Percentiles rank a stretch among this genome's conserved stretches.
phyloP scores from a whole-genome alignment of 2,113 vertebrate genomes.

The Misgurnus mizolepis region DNA sequence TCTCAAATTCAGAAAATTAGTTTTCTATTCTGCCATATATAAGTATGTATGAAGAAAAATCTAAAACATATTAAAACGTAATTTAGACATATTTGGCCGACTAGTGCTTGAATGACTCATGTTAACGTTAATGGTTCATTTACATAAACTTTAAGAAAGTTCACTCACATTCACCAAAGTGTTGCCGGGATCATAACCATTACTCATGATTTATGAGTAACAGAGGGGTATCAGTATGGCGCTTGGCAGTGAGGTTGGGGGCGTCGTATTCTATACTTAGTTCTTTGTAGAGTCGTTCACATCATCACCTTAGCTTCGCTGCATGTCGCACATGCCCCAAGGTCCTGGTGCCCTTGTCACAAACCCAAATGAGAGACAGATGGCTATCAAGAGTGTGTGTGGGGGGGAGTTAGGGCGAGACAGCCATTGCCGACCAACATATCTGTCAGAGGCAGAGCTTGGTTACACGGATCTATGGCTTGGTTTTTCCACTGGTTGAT shows the following conservation, averaged over 20 bases:
- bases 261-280: constrained; percentile 53
- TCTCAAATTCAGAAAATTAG: too few species aligned
- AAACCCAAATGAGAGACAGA: constrained; percentile 59
- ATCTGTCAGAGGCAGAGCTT: constrained; percentile 25
- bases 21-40: neutral
- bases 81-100: constrained; percentile 17
- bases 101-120: constrained; percentile 4
- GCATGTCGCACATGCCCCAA: constrained; percentile 54
- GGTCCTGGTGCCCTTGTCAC: constrained; percentile 58
- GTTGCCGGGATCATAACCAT: constrained; percentile 39
- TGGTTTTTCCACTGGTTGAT: constrained; percentile 40
- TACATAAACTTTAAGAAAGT: constrained; percentile 24
- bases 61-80: neutral
- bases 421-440: constrained; percentile 26
- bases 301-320: constrained; percentile 53
- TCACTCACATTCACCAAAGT: constrained; percentile 1
- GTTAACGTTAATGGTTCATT: constrained; percentile 15
- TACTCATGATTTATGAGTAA: constrained; percentile 48
- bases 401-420: constrained; percentile 46
- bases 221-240: constrained; percentile 46
- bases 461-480: constrained; percentile 17
- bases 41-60: neutral
- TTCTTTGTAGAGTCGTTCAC: constrained; percentile 52
- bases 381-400: constrained; percentile 46
- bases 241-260: constrained; percentile 9